phyloP scores from a whole-genome alignment of 2,888 invertebrate species.

The Steromphala cineraria region DNA sequence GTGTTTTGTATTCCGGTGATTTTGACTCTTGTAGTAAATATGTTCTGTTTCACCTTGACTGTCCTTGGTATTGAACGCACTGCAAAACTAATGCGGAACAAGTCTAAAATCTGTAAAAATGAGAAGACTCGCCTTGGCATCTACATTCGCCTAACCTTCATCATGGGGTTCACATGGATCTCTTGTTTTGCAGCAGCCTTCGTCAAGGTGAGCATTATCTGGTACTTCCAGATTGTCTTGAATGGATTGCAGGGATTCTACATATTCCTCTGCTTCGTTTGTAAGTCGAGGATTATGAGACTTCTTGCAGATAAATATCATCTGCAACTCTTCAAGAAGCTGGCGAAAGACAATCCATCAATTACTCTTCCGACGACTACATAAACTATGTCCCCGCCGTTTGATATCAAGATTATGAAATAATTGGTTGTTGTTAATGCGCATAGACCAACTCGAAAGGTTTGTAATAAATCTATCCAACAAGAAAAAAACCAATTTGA shows the following conservation, averaged over 20 bases:
- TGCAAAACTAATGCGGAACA: background rate
- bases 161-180: slow-evolving; percentile 34
- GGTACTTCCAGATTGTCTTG: slow-evolving; percentile 33
- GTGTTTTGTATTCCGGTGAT: slow-evolving; percentile 30
- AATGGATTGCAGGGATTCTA: slow-evolving; percentile 34
- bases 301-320: background rate
- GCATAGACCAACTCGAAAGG: too few relatives aligned
- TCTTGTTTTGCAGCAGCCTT: slow-evolving; percentile 31
- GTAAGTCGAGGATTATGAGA: slow-evolving; percentile 17
- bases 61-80: slow-evolving; percentile 30
- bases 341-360: background rate
- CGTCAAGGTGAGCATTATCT: slow-evolving; percentile 10
- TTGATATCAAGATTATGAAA: too few relatives aligned
- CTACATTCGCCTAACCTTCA: slow-evolving; percentile 26
- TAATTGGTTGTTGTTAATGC: too few relatives aligned
- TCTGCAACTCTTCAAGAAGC: background rate
- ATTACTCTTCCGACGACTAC: background rate
- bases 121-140: slow-evolving; percentile 9
- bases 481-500: too few relatives aligned
- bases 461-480: too few relatives aligned
- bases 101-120: background rate
- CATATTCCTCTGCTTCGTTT: slow-evolving; percentile 31
- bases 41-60: slow-evolving; percentile 33
- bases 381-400: too few relatives aligned
- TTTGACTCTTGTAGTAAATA: slow-evolving; percentile 24